Base-by-base conservation (phyloP, 2,888 invertebrate genomes). In the Drosophila seclusa region DNA sequence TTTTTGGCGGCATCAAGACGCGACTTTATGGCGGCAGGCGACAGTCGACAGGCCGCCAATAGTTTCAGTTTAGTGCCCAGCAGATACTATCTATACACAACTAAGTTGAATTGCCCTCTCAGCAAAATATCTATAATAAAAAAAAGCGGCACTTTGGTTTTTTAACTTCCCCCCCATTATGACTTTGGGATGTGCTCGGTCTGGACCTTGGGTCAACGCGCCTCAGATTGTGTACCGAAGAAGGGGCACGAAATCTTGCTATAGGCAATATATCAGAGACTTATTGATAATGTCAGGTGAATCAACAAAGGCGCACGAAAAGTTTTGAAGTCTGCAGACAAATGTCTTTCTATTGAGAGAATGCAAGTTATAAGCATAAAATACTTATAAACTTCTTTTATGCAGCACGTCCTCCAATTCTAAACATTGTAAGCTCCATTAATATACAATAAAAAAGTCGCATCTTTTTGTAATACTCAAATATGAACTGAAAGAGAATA, bases 1-100 rank as follows among this genome's bases (percentile, higher is more conserved):
- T 84, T 85, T 82, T 70, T 67, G 90, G 79, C 91, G 92, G 83
- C 91, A 87, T 60, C 63, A 73, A 81, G 92, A 76, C 92, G 90
- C 91, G 92, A 76, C 92, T 80, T 72, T 67, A 64, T 84, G 92
- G 87, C 91, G 85, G 54, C 71, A 79, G 80, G 76, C 70, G 77
- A 71, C 71, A 81, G 80, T 68, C 70, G 77, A 69, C 76, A 78
- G 73, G 77, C 80, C 76, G 78, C 73, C 78, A 87, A 88, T 86
- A 88, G 89, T 86, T 83, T 88, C 58, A 73, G 75, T 78, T 88
- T 80, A 68, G 72, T 67, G 71, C 68, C 61, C 73, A 78, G 60
- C 70, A 70, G 74, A 78, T 74, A 78, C 45, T 66, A 68, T 67
- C 42, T 70, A 59, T 59, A 49, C 13, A 27, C 40, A 61, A 40